Percentiles rank a stretch among this genome's conserved stretches.
Conservation (phyloP, 1,140 invertebrate genomes). For the Ostrea edulis region DNA sequence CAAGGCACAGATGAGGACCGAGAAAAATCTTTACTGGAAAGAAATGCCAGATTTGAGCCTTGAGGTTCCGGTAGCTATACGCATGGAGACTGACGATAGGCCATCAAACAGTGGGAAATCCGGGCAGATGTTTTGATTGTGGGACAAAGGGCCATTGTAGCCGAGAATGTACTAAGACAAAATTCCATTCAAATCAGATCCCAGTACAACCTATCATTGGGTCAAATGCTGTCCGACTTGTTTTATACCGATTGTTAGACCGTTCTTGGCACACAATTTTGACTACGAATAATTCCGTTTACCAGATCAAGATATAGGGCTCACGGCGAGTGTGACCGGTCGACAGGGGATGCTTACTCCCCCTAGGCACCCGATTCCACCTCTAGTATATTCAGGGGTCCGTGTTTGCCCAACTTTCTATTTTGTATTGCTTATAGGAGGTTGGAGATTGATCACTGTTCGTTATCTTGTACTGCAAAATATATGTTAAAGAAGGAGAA, state of each 20-base stretch:
- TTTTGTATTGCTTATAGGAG: constrained; percentile 52
- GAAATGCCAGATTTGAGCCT: neutral
- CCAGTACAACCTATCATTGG: neutral
- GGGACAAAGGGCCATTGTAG: neutral
- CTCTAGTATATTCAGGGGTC: constrained; percentile 41
- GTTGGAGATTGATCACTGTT: too few relatives aligned
- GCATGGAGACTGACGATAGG: neutral
- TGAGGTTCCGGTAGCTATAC: neutral
- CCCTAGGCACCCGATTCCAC: too few relatives aligned
- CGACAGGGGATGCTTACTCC: too few relatives aligned
- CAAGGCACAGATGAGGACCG: constrained; percentile 36
- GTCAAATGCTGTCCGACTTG: too few relatives aligned
- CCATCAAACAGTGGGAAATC: neutral
- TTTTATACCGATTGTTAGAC: too few relatives aligned
- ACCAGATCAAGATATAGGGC: too few relatives aligned
- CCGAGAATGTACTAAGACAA: neutral
- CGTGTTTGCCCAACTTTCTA: constrained; percentile 44
- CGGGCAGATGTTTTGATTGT: constrained; percentile 17
- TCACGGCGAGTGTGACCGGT: too few relatives aligned
- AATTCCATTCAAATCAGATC: neutral
- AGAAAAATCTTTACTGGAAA: neutral
- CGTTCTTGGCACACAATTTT: too few relatives aligned
- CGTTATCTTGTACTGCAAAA: constrained; percentile 14
- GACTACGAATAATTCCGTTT: too few relatives aligned
- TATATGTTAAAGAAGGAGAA: constrained; percentile 40